Percentiles rank a stretch among this genome's conserved stretches.
These are phyloP conservation scores for Pogona vitticeps DNA, from an alignment of 2,113 vertebrate genomes.

Conservation along the genomic window DNA sequence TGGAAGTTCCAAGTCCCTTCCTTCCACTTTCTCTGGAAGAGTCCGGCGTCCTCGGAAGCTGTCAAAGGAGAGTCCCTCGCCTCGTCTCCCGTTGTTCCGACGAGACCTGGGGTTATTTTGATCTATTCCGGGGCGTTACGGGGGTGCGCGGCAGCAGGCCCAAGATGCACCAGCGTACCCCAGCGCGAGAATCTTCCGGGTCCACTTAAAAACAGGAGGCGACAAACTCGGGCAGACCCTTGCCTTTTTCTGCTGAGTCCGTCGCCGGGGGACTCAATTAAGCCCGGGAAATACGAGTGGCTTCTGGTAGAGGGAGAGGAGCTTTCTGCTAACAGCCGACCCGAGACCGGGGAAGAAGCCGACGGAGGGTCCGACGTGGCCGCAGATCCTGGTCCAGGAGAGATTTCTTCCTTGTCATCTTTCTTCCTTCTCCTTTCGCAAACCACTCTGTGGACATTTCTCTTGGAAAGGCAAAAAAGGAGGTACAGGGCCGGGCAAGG, in stretches of 20 bases:
- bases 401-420: constrained; percentile 8
- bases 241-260: background rate
- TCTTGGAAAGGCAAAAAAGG: background rate
- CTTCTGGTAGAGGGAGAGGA: background rate
- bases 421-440: background rate
- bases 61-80: accelerated
- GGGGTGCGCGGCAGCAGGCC: no score
- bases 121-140: background rate
- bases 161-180: background rate
- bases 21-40: background rate
- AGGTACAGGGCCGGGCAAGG: background rate
- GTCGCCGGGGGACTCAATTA: background rate
- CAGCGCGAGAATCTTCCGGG: background rate
- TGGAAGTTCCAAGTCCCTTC: background rate
- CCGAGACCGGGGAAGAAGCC: background rate
- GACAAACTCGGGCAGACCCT: background rate
- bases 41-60: background rate
- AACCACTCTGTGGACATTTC: background rate
- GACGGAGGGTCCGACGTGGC: background rate
- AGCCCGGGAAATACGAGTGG: background rate
- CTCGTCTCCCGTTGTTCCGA: background rate
- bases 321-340: background rate
- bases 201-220: constrained; percentile 10
- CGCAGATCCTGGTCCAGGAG: background rate
- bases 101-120: background rate